A percentile compares a stretch with the other conserved stretches of the same genome.
These are phyloP conservation scores for Helicoverpa assulta DNA, from an alignment of 2,888 invertebrate genomes.

Conservation along the genomic window DNA sequence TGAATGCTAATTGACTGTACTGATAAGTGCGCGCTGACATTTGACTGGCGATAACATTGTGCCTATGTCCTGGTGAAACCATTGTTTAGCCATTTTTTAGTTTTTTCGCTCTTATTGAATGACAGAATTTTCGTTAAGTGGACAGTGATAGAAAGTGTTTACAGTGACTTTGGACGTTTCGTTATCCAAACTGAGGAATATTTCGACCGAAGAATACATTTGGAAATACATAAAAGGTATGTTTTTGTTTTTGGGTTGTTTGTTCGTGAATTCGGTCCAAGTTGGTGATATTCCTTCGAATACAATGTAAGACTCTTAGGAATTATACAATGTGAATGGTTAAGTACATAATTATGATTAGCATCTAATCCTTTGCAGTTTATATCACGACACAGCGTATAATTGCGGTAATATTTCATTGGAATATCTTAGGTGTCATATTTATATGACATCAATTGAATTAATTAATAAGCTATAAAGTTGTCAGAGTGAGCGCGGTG, in stretches of 20 bases:
- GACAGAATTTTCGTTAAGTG: slow-evolving; percentile 71
- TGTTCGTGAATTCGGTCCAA: slow-evolving; percentile 77
- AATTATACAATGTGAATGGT: slow-evolving; percentile 1
- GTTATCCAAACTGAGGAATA: slow-evolving; percentile 86
- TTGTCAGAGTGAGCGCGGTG: slow-evolving; percentile 1
- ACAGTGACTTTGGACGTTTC: slow-evolving; percentile 80
- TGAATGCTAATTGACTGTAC: slow-evolving; percentile 79
- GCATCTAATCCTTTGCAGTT: slow-evolving; percentile 39
- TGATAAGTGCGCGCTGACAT: slow-evolving; percentile 83
- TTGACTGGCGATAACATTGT: slow-evolving; percentile 81
- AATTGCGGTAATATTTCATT: slow-evolving; percentile 35
- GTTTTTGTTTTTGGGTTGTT: slow-evolving; percentile 52
- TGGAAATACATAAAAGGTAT: slow-evolving; percentile 88
- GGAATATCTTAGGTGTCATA: slow-evolving; percentile 35
- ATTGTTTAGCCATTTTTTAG: slow-evolving; percentile 60
- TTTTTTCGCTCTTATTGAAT: slow-evolving; percentile 59
- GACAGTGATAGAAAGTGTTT: slow-evolving; percentile 81
- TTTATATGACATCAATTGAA: slow-evolving; percentile 35
- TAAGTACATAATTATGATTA: slow-evolving; percentile 20
- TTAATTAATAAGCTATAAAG: slow-evolving; percentile 42
- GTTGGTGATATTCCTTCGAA: slow-evolving; percentile 52
- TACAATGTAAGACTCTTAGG: slow-evolving; percentile 1
- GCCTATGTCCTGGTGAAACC: slow-evolving; percentile 66
- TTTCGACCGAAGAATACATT: slow-evolving; percentile 83
- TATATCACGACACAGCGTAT: slow-evolving; percentile 18